Conservation (phyloP, 2,113 vertebrate genomes). For the Gymnarchus niloticus region DNA sequence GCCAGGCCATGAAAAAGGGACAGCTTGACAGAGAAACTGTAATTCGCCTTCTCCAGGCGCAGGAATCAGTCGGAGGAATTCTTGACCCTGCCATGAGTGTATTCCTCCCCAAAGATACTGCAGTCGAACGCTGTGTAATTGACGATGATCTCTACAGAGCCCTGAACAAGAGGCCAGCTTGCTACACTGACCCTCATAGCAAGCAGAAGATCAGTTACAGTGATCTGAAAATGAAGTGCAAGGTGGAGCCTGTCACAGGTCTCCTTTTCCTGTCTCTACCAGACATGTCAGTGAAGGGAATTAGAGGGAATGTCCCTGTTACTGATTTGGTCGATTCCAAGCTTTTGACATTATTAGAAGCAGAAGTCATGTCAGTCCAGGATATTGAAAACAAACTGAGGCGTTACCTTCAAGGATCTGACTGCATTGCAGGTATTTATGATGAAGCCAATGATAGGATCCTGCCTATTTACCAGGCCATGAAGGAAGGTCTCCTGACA, state of each 20-base stretch:
- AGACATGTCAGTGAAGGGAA: conserved; percentile 77
- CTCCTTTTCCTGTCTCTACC: conserved; percentile 73
- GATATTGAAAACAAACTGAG: conserved; percentile 83
- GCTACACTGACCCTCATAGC: conserved; percentile 78
- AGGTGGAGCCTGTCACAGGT: conserved; percentile 75
- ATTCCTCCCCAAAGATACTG: conserved; percentile 81
- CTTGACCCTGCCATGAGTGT: conserved; percentile 86
- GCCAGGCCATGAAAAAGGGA: conserved; percentile 87
- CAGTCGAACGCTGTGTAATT: conserved; percentile 82
- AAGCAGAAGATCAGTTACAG: conserved; percentile 76
- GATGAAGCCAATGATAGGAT: conserved; percentile 84
- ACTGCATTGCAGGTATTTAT: conserved; percentile 94
- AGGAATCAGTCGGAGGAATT: conserved; percentile 83
- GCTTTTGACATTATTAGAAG: conserved; percentile 71
- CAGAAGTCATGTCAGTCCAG: conserved; percentile 66
- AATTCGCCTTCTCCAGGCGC: conserved; percentile 82
- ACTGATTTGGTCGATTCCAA: conserved; percentile 67
- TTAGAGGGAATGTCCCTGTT: conserved; percentile 72
- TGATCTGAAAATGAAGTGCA: conserved; percentile 75
- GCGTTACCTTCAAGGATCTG: conserved; percentile 82
- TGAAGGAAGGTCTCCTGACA: conserved; percentile 89
- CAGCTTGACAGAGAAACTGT: conserved; percentile 71
- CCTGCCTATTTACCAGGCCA: conserved; percentile 86
- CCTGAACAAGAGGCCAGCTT: conserved; percentile 78
- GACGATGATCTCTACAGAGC: conserved; percentile 80